phyloP scores from a whole-genome alignment of 2,113 vertebrate genomes.

The Colistium nudipinnis region DNA sequence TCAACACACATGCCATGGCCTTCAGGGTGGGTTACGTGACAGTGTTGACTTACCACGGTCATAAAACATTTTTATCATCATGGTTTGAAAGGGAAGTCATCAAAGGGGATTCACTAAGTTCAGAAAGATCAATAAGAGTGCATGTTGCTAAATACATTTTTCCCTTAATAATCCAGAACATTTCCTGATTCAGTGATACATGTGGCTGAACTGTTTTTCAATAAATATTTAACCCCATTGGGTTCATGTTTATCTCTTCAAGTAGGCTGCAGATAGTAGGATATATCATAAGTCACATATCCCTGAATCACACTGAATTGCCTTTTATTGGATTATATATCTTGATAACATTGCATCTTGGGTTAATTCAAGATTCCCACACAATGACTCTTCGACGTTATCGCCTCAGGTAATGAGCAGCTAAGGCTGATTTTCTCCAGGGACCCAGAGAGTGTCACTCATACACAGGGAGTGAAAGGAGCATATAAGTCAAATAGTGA shows the following conservation, averaged over 20 bases:
- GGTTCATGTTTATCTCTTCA: not conserved
- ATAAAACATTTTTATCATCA: no score
- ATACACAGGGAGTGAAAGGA: constrained; percentile 59
- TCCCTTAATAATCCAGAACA: not conserved
- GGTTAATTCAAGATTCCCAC: constrained; percentile 23
- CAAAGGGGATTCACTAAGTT: constrained; percentile 10
- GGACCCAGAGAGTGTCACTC: constrained; percentile 43
- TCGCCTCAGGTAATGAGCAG: constrained; percentile 44
- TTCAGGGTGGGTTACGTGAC: no score
- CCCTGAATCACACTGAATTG: not conserved
- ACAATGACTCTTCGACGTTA: constrained; percentile 51
- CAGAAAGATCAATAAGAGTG: not conserved
- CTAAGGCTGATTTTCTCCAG: constrained; percentile 23
- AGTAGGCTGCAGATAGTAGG: not conserved
- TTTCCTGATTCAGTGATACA: not conserved
- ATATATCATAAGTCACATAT: constrained; percentile 3
- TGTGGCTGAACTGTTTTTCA: not conserved
- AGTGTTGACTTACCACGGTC: no score
- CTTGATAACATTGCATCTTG: constrained; percentile 4
- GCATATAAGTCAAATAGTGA: constrained; percentile 73
- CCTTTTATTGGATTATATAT: not conserved
- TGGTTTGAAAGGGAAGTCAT: no score
- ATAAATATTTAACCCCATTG: not conserved
- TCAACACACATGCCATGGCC: constrained; percentile 7
- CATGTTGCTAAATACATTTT: not conserved